Percentiles rank a stretch among this genome's conserved stretches.
Evolutionary conservation across 2,888 invertebrate species (phyloP).

Genomic region (Corbicula japonica): DNA sequence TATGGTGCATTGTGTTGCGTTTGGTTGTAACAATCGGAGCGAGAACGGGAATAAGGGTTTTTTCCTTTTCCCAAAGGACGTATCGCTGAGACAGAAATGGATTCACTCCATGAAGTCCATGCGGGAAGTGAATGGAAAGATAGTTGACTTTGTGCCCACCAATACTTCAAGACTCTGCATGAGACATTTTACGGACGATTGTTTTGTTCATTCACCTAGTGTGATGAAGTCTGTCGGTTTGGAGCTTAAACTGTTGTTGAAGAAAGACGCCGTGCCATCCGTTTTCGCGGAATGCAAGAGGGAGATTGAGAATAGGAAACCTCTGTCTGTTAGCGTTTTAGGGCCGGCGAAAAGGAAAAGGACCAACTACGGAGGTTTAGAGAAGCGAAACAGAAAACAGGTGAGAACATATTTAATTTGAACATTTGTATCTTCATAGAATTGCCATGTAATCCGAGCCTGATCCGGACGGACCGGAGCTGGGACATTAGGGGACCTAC

Average conservation of each 20-base stretch:
- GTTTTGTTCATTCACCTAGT: constrained; percentile 6
- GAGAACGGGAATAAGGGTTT: constrained; percentile 5
- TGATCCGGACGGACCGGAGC: too few relatives aligned
- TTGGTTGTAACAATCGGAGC: background rate
- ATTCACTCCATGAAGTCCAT: background rate
- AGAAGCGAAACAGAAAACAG: too few relatives aligned
- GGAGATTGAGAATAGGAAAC: too few relatives aligned
- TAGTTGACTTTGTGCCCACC: background rate
- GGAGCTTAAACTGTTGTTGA: constrained; percentile 2
- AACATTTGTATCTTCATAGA: too few relatives aligned
- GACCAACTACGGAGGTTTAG: too few relatives aligned
- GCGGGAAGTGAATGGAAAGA: background rate
- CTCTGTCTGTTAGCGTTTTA: too few relatives aligned
- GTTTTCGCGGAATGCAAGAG: too few relatives aligned
- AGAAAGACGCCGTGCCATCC: constrained; percentile 2
- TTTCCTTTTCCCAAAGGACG: constrained; percentile 2
- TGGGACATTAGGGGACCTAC: too few relatives aligned
- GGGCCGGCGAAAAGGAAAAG: too few relatives aligned
- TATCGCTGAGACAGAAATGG: background rate
- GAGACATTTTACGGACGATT: constrained; percentile 5
- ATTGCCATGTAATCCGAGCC: too few relatives aligned
- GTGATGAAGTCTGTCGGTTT: background rate
- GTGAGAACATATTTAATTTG: too few relatives aligned
- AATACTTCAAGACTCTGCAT: constrained; percentile 4
- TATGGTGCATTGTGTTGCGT: constrained; percentile 11